Evolutionary conservation across 2,113 vertebrate genomes (phyloP), one percentile per base, ranked within the genome.

Genomic region (Calonectris borealis): DNA sequence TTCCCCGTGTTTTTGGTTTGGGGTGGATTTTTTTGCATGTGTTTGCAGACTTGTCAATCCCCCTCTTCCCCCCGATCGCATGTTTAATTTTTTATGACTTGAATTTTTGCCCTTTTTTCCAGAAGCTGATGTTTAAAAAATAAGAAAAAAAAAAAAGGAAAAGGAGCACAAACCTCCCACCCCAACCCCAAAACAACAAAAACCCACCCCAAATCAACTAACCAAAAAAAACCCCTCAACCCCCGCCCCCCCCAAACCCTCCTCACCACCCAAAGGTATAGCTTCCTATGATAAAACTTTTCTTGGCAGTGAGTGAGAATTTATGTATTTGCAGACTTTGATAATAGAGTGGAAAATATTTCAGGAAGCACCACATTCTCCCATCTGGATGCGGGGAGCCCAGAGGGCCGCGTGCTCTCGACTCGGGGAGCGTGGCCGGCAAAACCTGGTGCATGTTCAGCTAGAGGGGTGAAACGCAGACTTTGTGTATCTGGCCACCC

Each of bases 41-140:
- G 92, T 97, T 98, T 97, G 83, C 4, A 65, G 93, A 88, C 88
- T 96, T 97, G 82, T 96, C 96, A 92, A 91, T 73, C 71, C 83
- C 42, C 7, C 16, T 64, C 51, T 83, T 89, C 76, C 83, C 66
- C 32, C 83, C 86, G 57, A 64, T 92, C 88, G 83, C 60, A 64
- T 87, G 25, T 58, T 93, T 91, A 46, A 52, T 65, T 84, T 93
- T 85, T 88, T 85, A 36, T 81, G 1, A 58, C 66, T 89, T 88
- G 46, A 38, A 16, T 76, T 95, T 86, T 80, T 88, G 9, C 66
- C 15, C 14, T 57, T 58, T 62, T 60, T 76, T 76, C 46, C n/a
- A 78, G 82, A 95, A 94, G 11, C 4, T 69, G 57, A 1, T 14
- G 26, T 54, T 80, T 21, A 62, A 93, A 75, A 77, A 87, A 38